Percentiles rank a stretch among this genome's conserved stretches.
Conservation (phyloP, 2,797 vertebrate genomes). For the Cyclopterus lumpus region DNA sequence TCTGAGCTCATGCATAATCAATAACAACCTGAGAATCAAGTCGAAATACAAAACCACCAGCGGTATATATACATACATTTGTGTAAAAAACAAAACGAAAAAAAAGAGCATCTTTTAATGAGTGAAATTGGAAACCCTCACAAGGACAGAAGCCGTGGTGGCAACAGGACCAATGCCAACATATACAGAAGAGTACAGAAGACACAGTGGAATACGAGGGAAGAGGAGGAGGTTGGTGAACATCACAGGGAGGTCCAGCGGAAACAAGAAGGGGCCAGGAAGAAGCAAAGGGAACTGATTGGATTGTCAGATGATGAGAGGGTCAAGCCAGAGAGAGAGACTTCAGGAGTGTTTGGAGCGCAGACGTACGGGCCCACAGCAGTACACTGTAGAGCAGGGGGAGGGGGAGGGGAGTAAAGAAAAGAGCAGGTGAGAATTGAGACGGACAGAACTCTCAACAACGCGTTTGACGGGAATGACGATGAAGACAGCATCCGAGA, state of each 20-base stretch:
- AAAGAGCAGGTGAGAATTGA: slow-evolving; percentile 71
- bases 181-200: slow-evolving; percentile 21
- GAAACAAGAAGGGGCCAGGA: slow-evolving; percentile 27
- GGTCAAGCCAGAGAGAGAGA: slow-evolving; percentile 75
- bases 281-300: slow-evolving; percentile 41
- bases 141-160: not conserved
- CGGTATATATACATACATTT: slow-evolving; percentile 52
- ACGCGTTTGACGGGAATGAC: slow-evolving; percentile 59
- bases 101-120: not conserved
- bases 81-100: slow-evolving; percentile 21
- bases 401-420: slow-evolving; percentile 67
- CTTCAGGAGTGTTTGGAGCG: slow-evolving; percentile 90
- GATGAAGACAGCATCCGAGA: slow-evolving; percentile 46
- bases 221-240: slow-evolving; percentile 28
- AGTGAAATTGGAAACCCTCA: slow-evolving; percentile 27
- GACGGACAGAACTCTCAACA: slow-evolving; percentile 17
- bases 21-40: slow-evolving; percentile 34
- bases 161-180: slow-evolving; percentile 1
- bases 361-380: slow-evolving; percentile 88
- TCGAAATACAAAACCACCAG: slow-evolving; percentile 60
- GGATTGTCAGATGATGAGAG: slow-evolving; percentile 59
- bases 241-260: slow-evolving; percentile 44
- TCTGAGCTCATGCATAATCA: slow-evolving; percentile 46
- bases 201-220: slow-evolving; percentile 1
- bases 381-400: slow-evolving; percentile 79